Base-by-base conservation (phyloP, 2,888 invertebrate genomes). In the Caenorhabditis sp. region DNA sequence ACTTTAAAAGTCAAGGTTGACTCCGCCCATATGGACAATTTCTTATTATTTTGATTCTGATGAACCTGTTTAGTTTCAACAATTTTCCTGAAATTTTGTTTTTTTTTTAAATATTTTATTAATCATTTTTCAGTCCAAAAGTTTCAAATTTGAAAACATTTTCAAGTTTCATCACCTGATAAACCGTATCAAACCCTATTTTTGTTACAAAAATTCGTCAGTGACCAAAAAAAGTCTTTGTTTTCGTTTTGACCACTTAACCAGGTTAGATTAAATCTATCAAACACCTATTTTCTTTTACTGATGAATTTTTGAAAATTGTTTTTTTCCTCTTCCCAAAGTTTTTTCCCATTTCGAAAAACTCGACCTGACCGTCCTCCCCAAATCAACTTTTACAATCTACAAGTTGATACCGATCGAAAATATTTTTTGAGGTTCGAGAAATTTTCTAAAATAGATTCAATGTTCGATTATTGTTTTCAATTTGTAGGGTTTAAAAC, bases 221-320 rank as follows among this genome's bases (percentile, higher is more conserved):
- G n/a, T 31, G 31, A 31, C 31, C 31, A 31, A 31, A 31, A n/a
- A 31, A 31, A 31, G 31, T 31, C 31, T 7, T 43, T 43, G 43
- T 43, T 43, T 43, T 43, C 43, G 17, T 43, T 43, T 43, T 43
- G 31, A 31, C 14, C 54, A 25, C 10, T 14, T 54, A 20, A 54
- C 54, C 25, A 54, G 54, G 54, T 54, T 27, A 54, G 25, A 26
- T 54, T 25, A 54, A 20, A 54, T 54, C 25, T 54, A 12, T 27
- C 27, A 54, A 52, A 54, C 54, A 54, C 14, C n/a, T 25, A 25
- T 17, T 54, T 27, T 54, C 21, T 54, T 26, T 20, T 57, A 31
- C 58, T 20, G 36, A 17, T 59, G 14, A 59, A 59, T 31, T 36
- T 59, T 20, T 59, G 23, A 38, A 26, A 59, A 26, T 36, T 36